phyloP scores from a whole-genome alignment of 2,113 vertebrate genomes.

The Myotis brandtii region DNA sequence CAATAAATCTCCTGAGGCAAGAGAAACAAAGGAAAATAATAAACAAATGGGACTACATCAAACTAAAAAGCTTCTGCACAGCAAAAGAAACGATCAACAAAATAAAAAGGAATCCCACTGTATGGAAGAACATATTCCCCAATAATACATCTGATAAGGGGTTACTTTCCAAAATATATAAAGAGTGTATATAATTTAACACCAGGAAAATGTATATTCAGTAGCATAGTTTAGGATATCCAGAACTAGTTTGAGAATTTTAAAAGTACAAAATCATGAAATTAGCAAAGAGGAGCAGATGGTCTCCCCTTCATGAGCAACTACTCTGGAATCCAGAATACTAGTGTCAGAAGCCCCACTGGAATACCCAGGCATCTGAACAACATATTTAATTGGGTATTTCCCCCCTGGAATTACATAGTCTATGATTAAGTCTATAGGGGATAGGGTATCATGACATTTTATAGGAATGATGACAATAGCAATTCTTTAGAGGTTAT shows the following conservation, averaged over 20 bases:
- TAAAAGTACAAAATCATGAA: background rate
- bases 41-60: background rate
- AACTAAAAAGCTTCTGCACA: background rate
- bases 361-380: background rate
- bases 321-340: background rate
- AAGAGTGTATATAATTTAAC: background rate
- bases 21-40: background rate
- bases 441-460: background rate
- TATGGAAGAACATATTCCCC: background rate
- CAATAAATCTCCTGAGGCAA: background rate
- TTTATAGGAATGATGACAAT: background rate
- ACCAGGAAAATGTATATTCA: background rate
- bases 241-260: background rate
- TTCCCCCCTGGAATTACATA: background rate
- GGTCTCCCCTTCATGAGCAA: background rate
- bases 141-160: background rate
- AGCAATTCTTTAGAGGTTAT: background rate
- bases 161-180: background rate
- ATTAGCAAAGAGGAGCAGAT: background rate
- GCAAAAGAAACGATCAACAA: background rate
- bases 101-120: background rate
- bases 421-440: background rate
- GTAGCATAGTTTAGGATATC: background rate
- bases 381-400: background rate
- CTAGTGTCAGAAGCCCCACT: background rate